Base-by-base conservation (phyloP, 1,140 invertebrate species). In the Melanaphis sacchari region DNA sequence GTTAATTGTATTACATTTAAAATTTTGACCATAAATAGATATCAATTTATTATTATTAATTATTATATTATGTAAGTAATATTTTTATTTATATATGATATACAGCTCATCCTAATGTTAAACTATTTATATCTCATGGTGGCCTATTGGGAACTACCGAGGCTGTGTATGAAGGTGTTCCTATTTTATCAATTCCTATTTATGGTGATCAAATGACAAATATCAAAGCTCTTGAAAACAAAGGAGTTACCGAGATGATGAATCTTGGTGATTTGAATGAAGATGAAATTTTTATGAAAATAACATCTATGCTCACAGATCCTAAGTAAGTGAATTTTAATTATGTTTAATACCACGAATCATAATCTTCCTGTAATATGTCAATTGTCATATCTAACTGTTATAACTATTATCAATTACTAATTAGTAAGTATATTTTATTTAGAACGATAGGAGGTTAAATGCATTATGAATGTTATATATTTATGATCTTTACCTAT, bases 61-160 rank as follows among this genome's bases (percentile, higher is more conserved):
- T 85, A 43, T 15, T n/a, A 59, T 54, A 54, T 31, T 26, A 31
- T 43, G 15, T 85, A 85, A 11, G 7, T 11, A 15, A 31, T 26
- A 15, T 11, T 40, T 41, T 59, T 26, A 18, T 8, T 59, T 40
- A 15, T 38, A 46, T 91, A 91, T 91, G n/a, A 24, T 92, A 1
- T 93, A 36, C 90, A 94, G 95, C 94, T 66, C 96, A 96, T 94
- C 95, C 95, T 26, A 96, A 96, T 93, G 94, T 95, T 1, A 96
- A 96, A 94, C 91, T 96, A 5, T 97, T 97, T 94, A 96, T 97
- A 31, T 96, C 96, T 15, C 96, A 97, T 94, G 96, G 96, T 89
- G 97, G 97, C 0, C 95, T 96, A n/a, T 95, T 96, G n/a, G 96
- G 96, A 46, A 95, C 96, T 1, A 95, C 96, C 94, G 97, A 97